These are phyloP conservation scores for Tachypleus tridentatus DNA, from an alignment of 1,140 invertebrate genomes.

Conservation along the genomic window DNA sequence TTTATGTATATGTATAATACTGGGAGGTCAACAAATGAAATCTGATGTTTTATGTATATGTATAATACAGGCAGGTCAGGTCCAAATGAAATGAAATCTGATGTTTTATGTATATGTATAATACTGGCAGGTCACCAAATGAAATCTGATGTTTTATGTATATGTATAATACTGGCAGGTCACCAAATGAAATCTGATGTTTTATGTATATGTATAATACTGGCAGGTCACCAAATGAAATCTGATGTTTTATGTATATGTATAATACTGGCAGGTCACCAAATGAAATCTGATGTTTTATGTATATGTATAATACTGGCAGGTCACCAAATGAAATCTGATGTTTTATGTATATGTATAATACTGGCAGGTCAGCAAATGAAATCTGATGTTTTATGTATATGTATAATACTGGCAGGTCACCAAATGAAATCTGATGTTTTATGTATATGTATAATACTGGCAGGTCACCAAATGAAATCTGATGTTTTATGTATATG, in stretches of 20 bases:
- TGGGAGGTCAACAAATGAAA: not conserved
- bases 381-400: not conserved
- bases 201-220: not conserved
- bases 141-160: not conserved
- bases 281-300: constrained; percentile 3
- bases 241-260: not conserved
- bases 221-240: not conserved
- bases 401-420: not conserved
- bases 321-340: not conserved
- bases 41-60: not conserved
- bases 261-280: constrained; percentile 1
- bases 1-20: not conserved
- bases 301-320: not conserved
- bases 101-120: constrained; percentile 2
- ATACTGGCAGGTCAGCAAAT: constrained; percentile 1
- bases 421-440: constrained; percentile 3
- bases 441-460: not conserved
- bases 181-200: constrained; percentile 3
- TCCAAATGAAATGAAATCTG: too few species aligned
- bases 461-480: not conserved
- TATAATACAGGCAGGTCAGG: constrained; percentile 1
- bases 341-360: constrained; percentile 2
- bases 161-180: not conserved
- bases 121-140: constrained; percentile 1
- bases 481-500: not conserved